A percentile compares a stretch with the other conserved stretches of the same genome.
Evolutionary conservation across 2,797 vertebrate genomes (phyloP).

Genomic region (Hirundo rustica): DNA sequence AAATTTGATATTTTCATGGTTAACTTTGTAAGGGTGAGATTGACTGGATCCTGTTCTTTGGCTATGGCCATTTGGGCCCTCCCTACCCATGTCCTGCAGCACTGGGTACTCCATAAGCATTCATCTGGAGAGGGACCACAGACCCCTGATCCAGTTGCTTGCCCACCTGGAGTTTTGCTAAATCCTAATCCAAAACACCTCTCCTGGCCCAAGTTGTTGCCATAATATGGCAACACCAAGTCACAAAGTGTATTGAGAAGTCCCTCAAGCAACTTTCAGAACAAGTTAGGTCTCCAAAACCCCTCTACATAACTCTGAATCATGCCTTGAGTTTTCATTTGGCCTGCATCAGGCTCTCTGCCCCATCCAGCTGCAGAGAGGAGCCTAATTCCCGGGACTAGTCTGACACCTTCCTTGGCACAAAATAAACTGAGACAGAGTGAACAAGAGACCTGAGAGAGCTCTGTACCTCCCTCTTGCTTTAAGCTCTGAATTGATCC

Average conservation of each 20-base stretch:
- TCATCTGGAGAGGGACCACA: not conserved
- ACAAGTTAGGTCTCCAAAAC: not conserved
- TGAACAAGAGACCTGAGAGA: not conserved
- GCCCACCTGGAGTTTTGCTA: not conserved
- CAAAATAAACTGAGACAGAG: not conserved
- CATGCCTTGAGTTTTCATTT: not conserved
- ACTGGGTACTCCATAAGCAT: not conserved
- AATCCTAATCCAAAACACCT: not conserved
- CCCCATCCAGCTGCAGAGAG: not conserved
- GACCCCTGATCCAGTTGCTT: not conserved
- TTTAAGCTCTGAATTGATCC: not conserved
- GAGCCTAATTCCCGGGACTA: not conserved
- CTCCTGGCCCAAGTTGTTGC: not conserved
- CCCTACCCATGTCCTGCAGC: accelerated
- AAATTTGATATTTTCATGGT: not conserved
- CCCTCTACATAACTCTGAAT: not conserved
- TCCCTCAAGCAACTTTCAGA: not conserved
- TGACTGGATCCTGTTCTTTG: not conserved
- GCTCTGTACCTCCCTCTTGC: not conserved
- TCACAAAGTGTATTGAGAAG: not conserved
- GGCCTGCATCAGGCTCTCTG: not conserved
- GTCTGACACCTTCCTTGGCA: not conserved
- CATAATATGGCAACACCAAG: not conserved
- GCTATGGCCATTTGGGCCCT: not conserved
- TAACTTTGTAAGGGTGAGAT: not conserved